Conservation (phyloP, 2,113 vertebrate genomes). For the Tyto alba region DNA sequence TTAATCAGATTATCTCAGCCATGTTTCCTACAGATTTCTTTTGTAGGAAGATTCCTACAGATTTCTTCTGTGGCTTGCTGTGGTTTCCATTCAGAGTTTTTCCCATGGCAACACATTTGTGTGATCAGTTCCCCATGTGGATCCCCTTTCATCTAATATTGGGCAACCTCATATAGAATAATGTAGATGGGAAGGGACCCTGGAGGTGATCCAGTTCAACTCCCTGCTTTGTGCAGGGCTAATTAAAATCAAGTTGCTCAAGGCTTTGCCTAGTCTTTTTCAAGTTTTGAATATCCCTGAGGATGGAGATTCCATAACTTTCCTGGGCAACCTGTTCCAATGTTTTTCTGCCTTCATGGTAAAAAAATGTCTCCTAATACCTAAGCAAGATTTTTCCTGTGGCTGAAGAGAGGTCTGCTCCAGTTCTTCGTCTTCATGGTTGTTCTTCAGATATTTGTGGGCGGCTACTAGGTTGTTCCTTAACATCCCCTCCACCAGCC, state of each 20-base stretch:
- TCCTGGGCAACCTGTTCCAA: background rate
- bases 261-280: background rate
- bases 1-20: background rate
- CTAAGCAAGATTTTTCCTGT: background rate
- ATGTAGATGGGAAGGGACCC: background rate
- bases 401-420: background rate
- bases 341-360: background rate
- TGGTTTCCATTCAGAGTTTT: background rate
- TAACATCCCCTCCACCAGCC: background rate
- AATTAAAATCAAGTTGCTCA: background rate
- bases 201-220: background rate
- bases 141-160: background rate
- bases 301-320: background rate
- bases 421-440: background rate
- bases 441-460: background rate
- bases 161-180: background rate
- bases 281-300: background rate
- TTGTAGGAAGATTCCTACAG: too few relatives aligned
- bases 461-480: background rate
- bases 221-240: background rate
- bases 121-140: background rate
- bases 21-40: background rate
- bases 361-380: background rate
- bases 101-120: background rate
- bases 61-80: background rate